Evolutionary conservation across 2,113 vertebrate species (phyloP).

Genomic region (Stercorarius parasiticus): DNA sequence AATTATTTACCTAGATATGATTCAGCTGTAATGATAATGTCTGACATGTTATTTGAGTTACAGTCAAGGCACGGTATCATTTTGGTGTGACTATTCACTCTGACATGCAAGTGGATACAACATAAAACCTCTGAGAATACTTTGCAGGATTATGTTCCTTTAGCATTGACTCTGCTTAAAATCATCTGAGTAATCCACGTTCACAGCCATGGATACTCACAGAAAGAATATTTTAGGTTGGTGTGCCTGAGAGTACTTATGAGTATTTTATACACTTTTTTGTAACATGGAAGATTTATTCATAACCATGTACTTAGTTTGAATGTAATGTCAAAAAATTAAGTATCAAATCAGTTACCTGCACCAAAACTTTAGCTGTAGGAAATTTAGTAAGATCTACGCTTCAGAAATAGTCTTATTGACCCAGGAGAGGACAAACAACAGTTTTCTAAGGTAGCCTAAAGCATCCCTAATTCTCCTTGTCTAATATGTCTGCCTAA

Average conservation of each 20-base stretch:
- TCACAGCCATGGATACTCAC: background rate
- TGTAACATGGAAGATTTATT: background rate
- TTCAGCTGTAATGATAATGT: background rate
- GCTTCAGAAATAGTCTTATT: background rate
- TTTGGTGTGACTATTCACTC: background rate
- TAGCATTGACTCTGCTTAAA: background rate
- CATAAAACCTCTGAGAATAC: background rate
- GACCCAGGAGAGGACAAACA: background rate
- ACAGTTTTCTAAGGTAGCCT: background rate
- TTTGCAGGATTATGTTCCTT: background rate
- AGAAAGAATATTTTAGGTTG: background rate
- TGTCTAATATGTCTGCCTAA: background rate
- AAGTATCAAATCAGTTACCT: background rate
- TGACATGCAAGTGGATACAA: background rate
- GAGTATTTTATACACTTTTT: background rate
- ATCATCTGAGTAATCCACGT: background rate
- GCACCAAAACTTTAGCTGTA: background rate
- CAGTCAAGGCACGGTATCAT: background rate
- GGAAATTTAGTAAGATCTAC: background rate
- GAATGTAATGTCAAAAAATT: background rate
- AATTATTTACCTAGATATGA: background rate
- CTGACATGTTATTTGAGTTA: background rate
- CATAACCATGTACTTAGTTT: background rate
- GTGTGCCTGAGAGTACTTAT: background rate
- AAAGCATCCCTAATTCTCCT: background rate